Evolutionary conservation across 2,113 vertebrate species (phyloP), one percentile per base, ranked within the genome.

Genomic region (Zosterops lateralis): DNA sequence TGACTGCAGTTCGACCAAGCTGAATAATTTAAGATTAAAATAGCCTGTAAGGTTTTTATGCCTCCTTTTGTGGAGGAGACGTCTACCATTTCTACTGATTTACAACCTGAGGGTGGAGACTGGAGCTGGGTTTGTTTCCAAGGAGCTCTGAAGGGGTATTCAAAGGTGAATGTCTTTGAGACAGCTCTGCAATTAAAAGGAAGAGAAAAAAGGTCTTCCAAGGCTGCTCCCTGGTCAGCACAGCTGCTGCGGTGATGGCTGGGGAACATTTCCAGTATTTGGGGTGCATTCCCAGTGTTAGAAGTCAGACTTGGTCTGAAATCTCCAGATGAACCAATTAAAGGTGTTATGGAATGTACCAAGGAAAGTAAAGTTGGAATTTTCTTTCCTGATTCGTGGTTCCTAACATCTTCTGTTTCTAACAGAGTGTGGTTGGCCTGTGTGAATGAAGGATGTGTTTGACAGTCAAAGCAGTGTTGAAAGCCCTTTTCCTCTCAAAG

Each of bases 1-100:
- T 95, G 91, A 92, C 72, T 92, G 50, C 70, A 79, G 18, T 44
- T 93, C 0, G 2, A 83, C 87, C 71, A 79, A 71, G 89, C 66
- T 0, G 71, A 87, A 83, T 85, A 74, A 94, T 84, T 84, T 62
- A 75, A 70, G 85, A 92, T 91, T 44, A 87, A 96, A 93, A 92
- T 84, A 95, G 51, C 56, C 78, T 87, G 74, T 50, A 94, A 87
- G 54, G 48, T 47, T 89, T 92, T 75, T 76, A 19, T 65, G 58
- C 80, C 54, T 36, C 50, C 50, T 84, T 88, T 81, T 75, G 54
- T 78, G 80, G 42, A 84, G 60, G 68, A 81, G 56, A 45, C 1
- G 2, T 29, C 42, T 93, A 64, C 68, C 42, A 38, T 56, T 92
- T 75, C 82, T 94, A 68, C 88, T 45, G 32, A 85, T 38, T 47